Evolutionary conservation across 2,888 invertebrate species (phyloP).

Genomic region (Xestoiulus laeticollis): DNA sequence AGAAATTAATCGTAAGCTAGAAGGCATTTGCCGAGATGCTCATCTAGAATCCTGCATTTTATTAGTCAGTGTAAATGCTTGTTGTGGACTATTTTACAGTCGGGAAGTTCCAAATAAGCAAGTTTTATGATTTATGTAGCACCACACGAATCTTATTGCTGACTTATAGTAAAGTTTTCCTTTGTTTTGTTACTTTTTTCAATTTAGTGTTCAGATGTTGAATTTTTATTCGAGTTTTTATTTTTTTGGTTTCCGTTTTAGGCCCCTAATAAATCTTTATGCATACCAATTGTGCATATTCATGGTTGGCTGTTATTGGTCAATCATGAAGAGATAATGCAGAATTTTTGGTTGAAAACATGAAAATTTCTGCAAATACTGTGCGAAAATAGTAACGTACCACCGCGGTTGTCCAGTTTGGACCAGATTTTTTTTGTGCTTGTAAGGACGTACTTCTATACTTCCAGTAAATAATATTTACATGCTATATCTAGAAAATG

Average conservation of each 20-base stretch:
- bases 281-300: not conserved
- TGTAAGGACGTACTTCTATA: not conserved
- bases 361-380: not conserved
- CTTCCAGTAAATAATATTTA: slow-evolving; percentile 12
- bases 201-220: not conserved
- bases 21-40: not conserved
- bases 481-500: slow-evolving; percentile 8
- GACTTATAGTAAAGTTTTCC: not conserved
- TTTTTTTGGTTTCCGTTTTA: not conserved
- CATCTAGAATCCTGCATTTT: not conserved
- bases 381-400: not conserved
- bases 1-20: not conserved
- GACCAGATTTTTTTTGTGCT: not conserved
- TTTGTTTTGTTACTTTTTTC: not conserved
- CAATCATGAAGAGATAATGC: not conserved
- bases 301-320: not conserved
- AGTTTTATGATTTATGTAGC: not conserved
- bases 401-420: not conserved
- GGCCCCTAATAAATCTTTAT: not conserved
- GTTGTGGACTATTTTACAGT: not conserved
- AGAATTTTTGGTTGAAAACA: not conserved
- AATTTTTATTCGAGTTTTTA: not conserved
- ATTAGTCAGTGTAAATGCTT: not conserved
- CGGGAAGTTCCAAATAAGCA: not conserved
- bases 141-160: not conserved